These are phyloP conservation scores for Meloidogyne hapla DNA, from an alignment of 1,140 invertebrate species.

Conservation along the genomic window DNA sequence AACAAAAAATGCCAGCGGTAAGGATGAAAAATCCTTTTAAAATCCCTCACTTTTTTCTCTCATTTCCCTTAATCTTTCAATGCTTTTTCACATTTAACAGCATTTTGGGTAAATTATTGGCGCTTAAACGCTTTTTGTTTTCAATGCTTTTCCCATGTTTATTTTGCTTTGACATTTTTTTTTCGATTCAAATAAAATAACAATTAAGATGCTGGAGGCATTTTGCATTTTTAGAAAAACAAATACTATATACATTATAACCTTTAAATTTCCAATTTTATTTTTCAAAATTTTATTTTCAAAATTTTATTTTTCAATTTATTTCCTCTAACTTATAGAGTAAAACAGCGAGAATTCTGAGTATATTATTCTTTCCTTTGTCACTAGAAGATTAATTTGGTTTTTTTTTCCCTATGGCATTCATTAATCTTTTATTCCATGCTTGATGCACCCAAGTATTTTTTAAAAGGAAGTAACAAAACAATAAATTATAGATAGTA, in stretches of 20 bases:
- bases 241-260: no score
- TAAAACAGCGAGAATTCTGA: not conserved
- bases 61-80: not conserved
- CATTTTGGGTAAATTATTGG: not conserved
- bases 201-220: not conserved
- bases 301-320: not conserved
- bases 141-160: not conserved
- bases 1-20: not conserved
- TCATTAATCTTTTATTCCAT: conserved; percentile 29
- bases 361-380: not conserved
- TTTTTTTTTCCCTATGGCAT: not conserved
- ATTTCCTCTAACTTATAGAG: not conserved
- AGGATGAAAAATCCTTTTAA: not conserved
- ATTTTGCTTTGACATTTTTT: conserved; percentile 3
- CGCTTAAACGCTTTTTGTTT: not conserved
- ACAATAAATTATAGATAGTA: not conserved
- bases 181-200: not conserved
- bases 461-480: not conserved
- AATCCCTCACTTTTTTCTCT: not conserved
- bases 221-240: not conserved
- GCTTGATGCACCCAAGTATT: not conserved
- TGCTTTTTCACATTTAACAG: not conserved
- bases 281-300: no score
- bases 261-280: no score
- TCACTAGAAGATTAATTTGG: not conserved